phyloP scores from a whole-genome alignment of 1,140 invertebrate species.

The Zeugodacus cucurbitae region DNA sequence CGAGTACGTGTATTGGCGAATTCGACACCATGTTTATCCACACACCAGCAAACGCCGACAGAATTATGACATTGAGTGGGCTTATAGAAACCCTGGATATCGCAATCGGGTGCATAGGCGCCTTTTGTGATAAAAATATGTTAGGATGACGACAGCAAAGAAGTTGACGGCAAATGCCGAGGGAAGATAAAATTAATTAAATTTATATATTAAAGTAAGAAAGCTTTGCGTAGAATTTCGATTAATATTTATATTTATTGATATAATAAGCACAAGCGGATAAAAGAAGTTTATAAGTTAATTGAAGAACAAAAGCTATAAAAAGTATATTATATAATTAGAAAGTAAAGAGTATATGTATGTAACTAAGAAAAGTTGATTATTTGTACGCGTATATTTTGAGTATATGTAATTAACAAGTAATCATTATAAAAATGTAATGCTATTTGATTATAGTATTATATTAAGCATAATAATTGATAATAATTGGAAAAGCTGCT shows the following conservation, averaged over 20 bases:
- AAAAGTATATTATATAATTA: background rate
- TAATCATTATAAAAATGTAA: background rate
- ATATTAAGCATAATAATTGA: background rate
- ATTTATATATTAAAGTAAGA: background rate
- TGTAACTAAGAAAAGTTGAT: background rate
- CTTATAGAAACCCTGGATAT: slow-evolving; percentile 86
- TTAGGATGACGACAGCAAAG: background rate
- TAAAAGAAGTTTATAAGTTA: background rate
- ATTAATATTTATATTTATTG: background rate
- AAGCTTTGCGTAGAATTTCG: background rate
- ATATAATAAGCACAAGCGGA: slow-evolving; percentile 29
- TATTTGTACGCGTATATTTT: background rate
- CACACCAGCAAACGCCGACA: slow-evolving; percentile 91
- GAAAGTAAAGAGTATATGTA: background rate
- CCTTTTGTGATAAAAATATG: slow-evolving; percentile 68
- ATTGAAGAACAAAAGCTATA: slow-evolving; percentile 9
- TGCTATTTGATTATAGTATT: background rate
- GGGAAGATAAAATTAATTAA: background rate
- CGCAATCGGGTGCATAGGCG: slow-evolving; percentile 85
- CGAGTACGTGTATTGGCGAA: slow-evolving; percentile 83
- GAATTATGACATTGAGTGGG: slow-evolving; percentile 86
- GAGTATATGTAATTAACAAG: background rate
- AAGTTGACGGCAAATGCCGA: background rate
- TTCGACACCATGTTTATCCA: slow-evolving; percentile 91
- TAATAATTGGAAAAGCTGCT: background rate